Percentiles rank a stretch among this genome's conserved stretches.
phyloP scores from a whole-genome alignment of 2,888 invertebrate species.

The Phengaris alcon region DNA sequence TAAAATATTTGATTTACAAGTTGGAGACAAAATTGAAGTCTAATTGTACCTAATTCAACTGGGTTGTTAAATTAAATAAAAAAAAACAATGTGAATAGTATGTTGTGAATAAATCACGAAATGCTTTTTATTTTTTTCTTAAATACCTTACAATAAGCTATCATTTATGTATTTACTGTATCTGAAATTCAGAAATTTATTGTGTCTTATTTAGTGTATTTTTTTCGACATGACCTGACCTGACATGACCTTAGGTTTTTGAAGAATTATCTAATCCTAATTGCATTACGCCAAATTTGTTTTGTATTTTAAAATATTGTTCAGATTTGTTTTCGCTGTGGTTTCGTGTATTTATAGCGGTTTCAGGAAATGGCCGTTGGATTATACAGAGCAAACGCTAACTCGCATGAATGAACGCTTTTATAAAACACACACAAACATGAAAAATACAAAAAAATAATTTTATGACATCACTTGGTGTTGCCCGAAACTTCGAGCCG shows the following conservation, averaged over 20 bases:
- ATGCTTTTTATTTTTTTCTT: too few species aligned
- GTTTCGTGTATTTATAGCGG: neutral
- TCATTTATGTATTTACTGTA: too few species aligned
- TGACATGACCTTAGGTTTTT: too few species aligned
- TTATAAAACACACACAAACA: neutral
- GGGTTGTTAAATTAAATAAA: neutral
- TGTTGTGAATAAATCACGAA: too few species aligned
- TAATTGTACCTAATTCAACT: neutral
- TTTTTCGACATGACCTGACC: too few species aligned
- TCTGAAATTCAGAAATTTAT: too few species aligned
- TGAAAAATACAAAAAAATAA: neutral
- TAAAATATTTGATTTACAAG: neutral
- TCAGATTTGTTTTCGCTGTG: neutral
- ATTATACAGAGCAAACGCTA: neutral
- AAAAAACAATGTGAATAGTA: neutral
- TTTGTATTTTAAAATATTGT: neutral
- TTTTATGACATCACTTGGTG: too few species aligned
- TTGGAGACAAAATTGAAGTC: neutral
- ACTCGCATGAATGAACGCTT: neutral
- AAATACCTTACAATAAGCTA: too few species aligned
- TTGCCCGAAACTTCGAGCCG: too few species aligned
- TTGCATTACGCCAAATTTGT: neutral
- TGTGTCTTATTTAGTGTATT: too few species aligned
- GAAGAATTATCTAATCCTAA: too few species aligned
- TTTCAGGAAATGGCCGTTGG: conserved; percentile 4